Base-by-base conservation (phyloP, 2,888 invertebrate species). In the Odontomyia ornata region DNA sequence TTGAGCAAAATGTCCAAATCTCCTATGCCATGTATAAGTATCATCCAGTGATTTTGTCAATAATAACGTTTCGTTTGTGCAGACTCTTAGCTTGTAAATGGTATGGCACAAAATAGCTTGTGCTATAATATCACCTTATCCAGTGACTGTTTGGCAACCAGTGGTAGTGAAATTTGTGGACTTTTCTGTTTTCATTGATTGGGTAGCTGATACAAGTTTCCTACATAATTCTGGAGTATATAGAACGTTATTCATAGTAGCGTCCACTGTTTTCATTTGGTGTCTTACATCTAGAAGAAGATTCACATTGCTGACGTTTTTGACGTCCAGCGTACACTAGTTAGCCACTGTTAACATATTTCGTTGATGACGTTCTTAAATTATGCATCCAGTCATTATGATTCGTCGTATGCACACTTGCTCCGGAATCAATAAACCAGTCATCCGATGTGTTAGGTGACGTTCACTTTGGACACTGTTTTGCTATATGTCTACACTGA, bases 401-500 rank as follows among this genome's bases (percentile, higher is more conserved):
- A 64, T 64, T 64, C 30, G 64, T 64, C 64, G 28, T 64, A 15
- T 64, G 64, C 64, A 30, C 30, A n/a, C 30, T 30, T 13, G 30
- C 64, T 13, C 64, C 28, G 5, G 30, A 64, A 64, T 30, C 18
- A n/a, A 52, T 52, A 15, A 52, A 52, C 52, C 52, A 52, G 52
- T 52, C 52, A 52, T 4, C 52, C 18, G 52, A 52, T n/a, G 52
- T n/a, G 4, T 52, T 52, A 52, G 4, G 21, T 65, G 47, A 18
- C 46, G 36, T 71, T 47, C 46, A 47, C 11, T 71, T 76, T 46
- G 72, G 72, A 28, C 72, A 78, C 5, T 78, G 46, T 46, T 60
- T 30, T 9, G 76, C 75, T n/a, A 76, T 71, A 62, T 76, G 69
- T 11, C 72, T 52, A 25, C 36, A 27, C 11, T 65, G 15, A n/a